A percentile compares a stretch with the other conserved stretches of the same genome.
These are phyloP conservation scores for Pimpla rufipes DNA, from an alignment of 2,888 invertebrate genomes.

Conservation along the genomic window DNA sequence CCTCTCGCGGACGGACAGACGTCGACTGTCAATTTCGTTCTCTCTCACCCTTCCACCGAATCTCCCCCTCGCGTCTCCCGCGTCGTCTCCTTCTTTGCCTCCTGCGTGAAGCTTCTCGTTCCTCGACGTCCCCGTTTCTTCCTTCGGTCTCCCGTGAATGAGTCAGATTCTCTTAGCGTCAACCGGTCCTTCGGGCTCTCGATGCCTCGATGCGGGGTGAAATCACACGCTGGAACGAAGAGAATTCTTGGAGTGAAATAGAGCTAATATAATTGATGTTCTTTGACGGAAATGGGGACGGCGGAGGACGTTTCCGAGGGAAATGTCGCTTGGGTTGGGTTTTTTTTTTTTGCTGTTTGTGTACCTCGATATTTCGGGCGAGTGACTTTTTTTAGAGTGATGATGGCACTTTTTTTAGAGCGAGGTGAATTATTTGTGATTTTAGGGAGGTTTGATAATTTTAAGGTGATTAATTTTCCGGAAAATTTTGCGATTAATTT, in stretches of 20 bases:
- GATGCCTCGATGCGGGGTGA: not conserved
- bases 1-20: slow-evolving; percentile 75
- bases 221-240: not conserved
- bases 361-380: not conserved
- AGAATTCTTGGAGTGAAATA: not conserved
- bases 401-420: too few relatives aligned
- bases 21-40: slow-evolving; percentile 81
- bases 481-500: too few relatives aligned
- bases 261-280: not conserved
- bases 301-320: not conserved
- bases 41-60: slow-evolving; percentile 49
- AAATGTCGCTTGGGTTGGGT: not conserved
- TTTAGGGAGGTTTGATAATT: too few relatives aligned
- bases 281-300: not conserved
- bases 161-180: slow-evolving; percentile 39
- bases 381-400: not conserved
- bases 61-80: not conserved
- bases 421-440: not conserved
- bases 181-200: not conserved
- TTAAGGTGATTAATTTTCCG: too few relatives aligned
- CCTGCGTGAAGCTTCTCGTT: not conserved
- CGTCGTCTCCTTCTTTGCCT: slow-evolving; percentile 22
- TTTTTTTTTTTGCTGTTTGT: not conserved
- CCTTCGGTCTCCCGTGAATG: slow-evolving; percentile 36
- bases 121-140: slow-evolving; percentile 24